Evolutionary conservation across 1,140 invertebrate species (phyloP).

Genomic region (Drosophila ercepeae): DNA sequence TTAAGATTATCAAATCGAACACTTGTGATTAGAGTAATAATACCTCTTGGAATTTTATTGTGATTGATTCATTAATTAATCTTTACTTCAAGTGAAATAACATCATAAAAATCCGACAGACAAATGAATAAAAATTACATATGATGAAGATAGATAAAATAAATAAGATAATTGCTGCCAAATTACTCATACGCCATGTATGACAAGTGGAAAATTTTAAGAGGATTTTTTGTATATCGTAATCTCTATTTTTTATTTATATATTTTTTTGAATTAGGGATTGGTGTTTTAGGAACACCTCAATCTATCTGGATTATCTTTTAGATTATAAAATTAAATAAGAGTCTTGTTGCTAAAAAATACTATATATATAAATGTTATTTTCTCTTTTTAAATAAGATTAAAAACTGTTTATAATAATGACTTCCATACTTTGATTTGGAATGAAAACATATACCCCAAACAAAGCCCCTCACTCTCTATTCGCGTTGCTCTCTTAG

Average conservation of each 20-base stretch:
- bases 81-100: not conserved
- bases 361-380: not conserved
- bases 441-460: conserved; percentile 4
- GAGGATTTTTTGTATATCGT: too few species aligned
- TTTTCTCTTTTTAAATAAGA: not conserved
- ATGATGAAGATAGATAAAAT: too few species aligned
- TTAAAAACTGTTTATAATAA: not conserved
- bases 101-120: not conserved
- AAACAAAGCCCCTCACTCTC: conserved; percentile 48
- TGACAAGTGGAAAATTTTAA: too few species aligned
- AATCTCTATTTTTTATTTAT: too few species aligned
- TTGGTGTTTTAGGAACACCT: too few species aligned
- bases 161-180: too few species aligned
- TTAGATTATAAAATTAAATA: too few species aligned
- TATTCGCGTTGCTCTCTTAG: not conserved
- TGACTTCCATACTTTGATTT: not conserved
- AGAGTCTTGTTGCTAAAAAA: too few species aligned
- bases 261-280: too few species aligned
- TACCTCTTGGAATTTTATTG: conserved; percentile 43
- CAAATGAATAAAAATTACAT: not conserved
- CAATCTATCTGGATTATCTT: too few species aligned
- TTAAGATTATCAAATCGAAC: not conserved
- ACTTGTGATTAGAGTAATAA: not conserved
- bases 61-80: conserved; percentile 65
- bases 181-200: too few species aligned